Evolutionary conservation across 2,888 invertebrate genomes (phyloP).

Genomic region (Coremacera marginata): DNA sequence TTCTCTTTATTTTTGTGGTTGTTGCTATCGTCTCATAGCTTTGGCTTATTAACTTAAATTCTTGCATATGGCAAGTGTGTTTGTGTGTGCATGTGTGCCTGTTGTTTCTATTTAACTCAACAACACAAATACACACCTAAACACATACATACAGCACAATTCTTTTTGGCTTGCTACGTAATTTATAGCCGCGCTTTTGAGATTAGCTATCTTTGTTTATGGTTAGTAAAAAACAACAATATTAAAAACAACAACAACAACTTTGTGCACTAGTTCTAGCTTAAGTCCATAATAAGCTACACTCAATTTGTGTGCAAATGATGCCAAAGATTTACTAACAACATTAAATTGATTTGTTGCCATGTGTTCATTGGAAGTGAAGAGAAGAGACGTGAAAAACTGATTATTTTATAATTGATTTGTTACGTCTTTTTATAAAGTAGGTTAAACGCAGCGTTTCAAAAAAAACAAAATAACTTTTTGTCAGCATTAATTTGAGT

Average conservation of each 20-base stretch:
- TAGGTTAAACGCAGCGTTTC: no score
- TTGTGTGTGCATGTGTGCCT: neutral
- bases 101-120: no score
- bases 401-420: no score
- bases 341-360: constrained; percentile 20
- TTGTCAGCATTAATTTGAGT: no score
- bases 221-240: no score
- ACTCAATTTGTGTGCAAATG: constrained; percentile 18
- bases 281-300: constrained; percentile 24
- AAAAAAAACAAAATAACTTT: no score
- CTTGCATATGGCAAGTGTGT: neutral
- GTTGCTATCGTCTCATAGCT: neutral
- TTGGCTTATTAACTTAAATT: neutral
- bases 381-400: no score
- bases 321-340: constrained; percentile 8
- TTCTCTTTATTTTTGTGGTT: neutral
- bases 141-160: neutral
- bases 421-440: no score
- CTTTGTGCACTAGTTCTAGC: constrained; percentile 1
- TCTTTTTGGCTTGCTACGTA: neutral
- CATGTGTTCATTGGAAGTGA: neutral
- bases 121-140: neutral
- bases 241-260: neutral
- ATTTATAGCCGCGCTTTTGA: neutral
- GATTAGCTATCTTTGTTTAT: constrained; percentile 4